Percentiles rank a stretch among this genome's conserved stretches.
Conservation (phyloP, 2,797 vertebrate species). For the Naso thynnoides region DNA sequence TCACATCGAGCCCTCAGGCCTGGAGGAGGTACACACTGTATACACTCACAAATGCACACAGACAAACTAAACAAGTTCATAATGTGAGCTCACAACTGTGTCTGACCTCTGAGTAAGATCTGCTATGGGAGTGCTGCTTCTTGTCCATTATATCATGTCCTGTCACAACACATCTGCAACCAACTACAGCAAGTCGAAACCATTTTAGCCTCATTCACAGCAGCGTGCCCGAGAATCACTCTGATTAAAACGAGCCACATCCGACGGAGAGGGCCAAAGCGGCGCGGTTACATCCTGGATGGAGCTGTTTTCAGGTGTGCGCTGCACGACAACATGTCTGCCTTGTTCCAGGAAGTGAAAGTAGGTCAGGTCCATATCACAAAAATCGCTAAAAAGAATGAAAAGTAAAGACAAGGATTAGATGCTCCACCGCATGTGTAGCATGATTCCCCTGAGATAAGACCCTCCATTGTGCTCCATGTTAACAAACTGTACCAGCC, state of each 20-base stretch:
- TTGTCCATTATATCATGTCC: slow-evolving; percentile 44
- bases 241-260: slow-evolving; percentile 54
- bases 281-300: slow-evolving; percentile 31
- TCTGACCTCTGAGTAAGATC: slow-evolving; percentile 17
- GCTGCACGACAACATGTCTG: rapidly evolving
- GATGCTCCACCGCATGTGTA: slow-evolving; percentile 14
- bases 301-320: slow-evolving; percentile 35
- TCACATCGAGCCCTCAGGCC: slow-evolving; percentile 43
- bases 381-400: slow-evolving; percentile 19
- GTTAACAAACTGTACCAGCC: neutral
- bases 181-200: slow-evolving; percentile 48
- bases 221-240: slow-evolving; percentile 34
- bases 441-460: slow-evolving; percentile 24
- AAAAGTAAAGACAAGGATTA: neutral
- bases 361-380: slow-evolving; percentile 42
- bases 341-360: slow-evolving; percentile 11
- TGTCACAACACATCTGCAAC: slow-evolving; percentile 64
- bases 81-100: slow-evolving; percentile 31
- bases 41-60: slow-evolving; percentile 11
- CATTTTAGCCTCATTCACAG: slow-evolving; percentile 42
- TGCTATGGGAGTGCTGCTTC: slow-evolving; percentile 26
- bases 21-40: slow-evolving; percentile 21
- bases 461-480: neutral
- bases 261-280: neutral
- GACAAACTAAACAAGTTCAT: slow-evolving; percentile 6